Evolutionary conservation across 2,113 vertebrate species (phyloP).

Genomic region (Corythoichthys haematopterus): DNA sequence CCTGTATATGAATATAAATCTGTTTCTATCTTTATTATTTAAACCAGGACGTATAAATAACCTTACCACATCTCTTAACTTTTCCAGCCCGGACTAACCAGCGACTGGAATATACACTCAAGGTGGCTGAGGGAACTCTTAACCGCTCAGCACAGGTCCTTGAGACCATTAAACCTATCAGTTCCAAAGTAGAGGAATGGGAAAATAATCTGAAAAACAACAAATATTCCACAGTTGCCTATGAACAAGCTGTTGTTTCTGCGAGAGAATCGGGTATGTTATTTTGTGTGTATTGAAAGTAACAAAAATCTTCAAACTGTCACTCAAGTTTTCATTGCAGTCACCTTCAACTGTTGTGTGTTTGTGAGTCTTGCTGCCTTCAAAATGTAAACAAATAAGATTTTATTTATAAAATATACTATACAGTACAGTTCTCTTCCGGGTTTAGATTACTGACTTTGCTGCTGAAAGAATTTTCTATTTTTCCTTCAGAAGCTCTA

Average conservation of each 20-base stretch:
- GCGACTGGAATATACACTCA: constrained; percentile 75
- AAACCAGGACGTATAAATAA: neutral
- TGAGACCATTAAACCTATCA: constrained; percentile 74
- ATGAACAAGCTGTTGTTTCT: constrained; percentile 76
- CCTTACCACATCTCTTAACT: neutral
- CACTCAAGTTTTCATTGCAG: neutral
- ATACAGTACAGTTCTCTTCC: no score
- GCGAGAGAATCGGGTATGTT: constrained; percentile 83
- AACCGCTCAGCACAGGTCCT: constrained; percentile 75
- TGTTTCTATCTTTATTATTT: neutral
- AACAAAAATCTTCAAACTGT: neutral
- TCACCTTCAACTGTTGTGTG: neutral
- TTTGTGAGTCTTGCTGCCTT: neutral
- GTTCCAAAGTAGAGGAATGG: constrained; percentile 77
- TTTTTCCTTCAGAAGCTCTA: no score
- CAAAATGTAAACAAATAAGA: no score
- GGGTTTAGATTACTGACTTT: no score
- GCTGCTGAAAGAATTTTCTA: no score
- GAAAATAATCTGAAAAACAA: constrained; percentile 80
- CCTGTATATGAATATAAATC: neutral
- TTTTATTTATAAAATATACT: no score
- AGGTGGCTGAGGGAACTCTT: constrained; percentile 71
- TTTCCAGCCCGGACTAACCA: constrained; percentile 70
- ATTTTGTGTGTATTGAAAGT: neutral
- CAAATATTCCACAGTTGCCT: constrained; percentile 76